A percentile compares a stretch with the other conserved stretches of the same genome.
Evolutionary conservation across 2,888 invertebrate species (phyloP).

Genomic region (Ormyrus nitidulus): DNA sequence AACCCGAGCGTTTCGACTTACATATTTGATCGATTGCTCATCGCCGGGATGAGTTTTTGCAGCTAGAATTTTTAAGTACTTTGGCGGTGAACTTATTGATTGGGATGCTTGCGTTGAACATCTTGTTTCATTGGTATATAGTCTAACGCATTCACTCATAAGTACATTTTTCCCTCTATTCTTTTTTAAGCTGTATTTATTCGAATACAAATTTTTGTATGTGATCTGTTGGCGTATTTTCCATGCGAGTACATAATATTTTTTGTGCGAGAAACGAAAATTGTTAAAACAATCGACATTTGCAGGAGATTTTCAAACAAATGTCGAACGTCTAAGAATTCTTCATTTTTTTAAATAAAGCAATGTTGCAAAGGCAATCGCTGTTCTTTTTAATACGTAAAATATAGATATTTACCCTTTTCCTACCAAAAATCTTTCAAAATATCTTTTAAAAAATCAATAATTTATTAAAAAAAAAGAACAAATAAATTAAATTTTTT

Average conservation of each 20-base stretch:
- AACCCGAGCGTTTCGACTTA: neutral
- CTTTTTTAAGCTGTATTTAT: slow-evolving; percentile 61
- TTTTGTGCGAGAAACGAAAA: slow-evolving; percentile 44
- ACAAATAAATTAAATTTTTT: too few species aligned
- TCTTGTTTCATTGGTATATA: slow-evolving; percentile 10
- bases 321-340: slow-evolving; percentile 48
- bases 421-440: too few species aligned
- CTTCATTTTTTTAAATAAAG: slow-evolving; percentile 55
- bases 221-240: slow-evolving; percentile 67
- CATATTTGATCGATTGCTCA: too few species aligned
- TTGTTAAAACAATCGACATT: slow-evolving; percentile 44
- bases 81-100: too few species aligned
- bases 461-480: too few species aligned
- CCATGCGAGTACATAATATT: slow-evolving; percentile 48
- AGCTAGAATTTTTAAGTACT: too few species aligned
- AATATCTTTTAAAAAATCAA: too few species aligned
- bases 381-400: slow-evolving; percentile 18
- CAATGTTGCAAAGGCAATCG: slow-evolving; percentile 47
- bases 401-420: neutral
- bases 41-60: too few species aligned
- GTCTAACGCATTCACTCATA: neutral
- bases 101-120: too few species aligned
- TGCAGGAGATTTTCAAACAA: slow-evolving; percentile 33
- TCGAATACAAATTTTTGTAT: slow-evolving; percentile 62
- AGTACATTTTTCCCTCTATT: neutral